Conservation (phyloP, 1,140 invertebrate genomes). For the Brachionus sp. region DNA sequence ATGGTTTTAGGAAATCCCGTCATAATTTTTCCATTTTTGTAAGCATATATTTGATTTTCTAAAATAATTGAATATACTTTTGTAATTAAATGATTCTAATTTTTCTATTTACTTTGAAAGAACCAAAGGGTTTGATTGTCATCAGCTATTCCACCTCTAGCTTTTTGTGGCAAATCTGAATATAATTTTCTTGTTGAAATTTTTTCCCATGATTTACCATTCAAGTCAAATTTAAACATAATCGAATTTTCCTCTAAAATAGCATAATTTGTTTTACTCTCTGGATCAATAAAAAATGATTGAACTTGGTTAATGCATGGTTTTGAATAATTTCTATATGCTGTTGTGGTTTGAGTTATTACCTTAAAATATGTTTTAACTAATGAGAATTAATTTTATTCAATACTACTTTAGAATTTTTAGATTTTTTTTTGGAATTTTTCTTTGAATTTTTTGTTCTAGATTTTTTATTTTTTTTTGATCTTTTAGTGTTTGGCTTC, state of each 20-base stretch:
- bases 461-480: not conserved
- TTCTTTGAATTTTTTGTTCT: not conserved
- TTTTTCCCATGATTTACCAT: not conserved
- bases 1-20: not conserved
- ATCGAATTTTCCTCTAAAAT: not conserved
- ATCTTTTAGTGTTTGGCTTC: not conserved
- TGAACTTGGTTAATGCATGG: not conserved
- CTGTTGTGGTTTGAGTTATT: not conserved
- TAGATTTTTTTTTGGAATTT: not conserved
- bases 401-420: not conserved
- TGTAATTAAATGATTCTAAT: not conserved
- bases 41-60: not conserved
- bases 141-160: not conserved
- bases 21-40: not conserved
- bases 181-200: not conserved
- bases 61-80: not conserved
- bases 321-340: not conserved
- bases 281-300: conserved; percentile 2
- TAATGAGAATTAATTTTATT: not conserved
- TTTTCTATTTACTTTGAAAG: not conserved
- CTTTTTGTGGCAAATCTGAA: not conserved
- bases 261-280: not conserved
- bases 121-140: conserved; percentile 8
- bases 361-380: not conserved
- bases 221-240: not conserved